Base-by-base conservation (phyloP, 1,140 invertebrate species). In the Drosophila ohnishii region DNA sequence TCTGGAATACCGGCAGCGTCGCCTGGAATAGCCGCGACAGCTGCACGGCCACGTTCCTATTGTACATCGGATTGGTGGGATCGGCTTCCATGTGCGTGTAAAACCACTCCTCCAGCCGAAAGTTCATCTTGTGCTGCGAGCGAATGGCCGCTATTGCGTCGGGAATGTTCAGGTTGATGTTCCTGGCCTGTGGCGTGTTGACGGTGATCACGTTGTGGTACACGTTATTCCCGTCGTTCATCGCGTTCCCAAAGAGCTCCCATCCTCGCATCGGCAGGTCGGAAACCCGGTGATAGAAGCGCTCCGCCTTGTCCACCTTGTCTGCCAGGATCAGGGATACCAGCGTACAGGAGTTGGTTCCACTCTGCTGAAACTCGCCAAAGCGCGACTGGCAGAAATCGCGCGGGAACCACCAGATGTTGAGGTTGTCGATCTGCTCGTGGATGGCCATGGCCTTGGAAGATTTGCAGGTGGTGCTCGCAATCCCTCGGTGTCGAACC, bases 21-120 rank as follows among this genome's bases (percentile, higher is more conserved):
- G 86, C 80, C 53, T 83, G 77, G 32, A 91, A 78, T 14, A 90
- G 81, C 14, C 84, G 71, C 1, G 89, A 75, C 14, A 91, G 45
- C 30, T 90, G 90, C 44, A 79, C 51, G 6, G 90, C 80, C 48
- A 91, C 85, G 32, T 84, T 85, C n/a, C 79, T 60, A 57, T 79
- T 80, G 57, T 90, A 91, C 74, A 77, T 77, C 37, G 82, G 69
- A 70, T 76, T 78, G 3, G 45, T 69, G 16, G 90, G 74, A 75
- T 91, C 84, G n/a, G 90, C 90, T 50, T 90, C 78, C 81, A 91
- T 80, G 64, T 91, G 90, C n/a, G 90, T 91, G 55, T 90, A 91
- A 55, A 91, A 91, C 90, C 89, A 91, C 65, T 91, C 90, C 64
- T 88, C 77, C 40, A 91, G 72, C 44, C 87, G 79, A 59, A 91